Evolutionary conservation across 2,797 vertebrate species (phyloP).

Genomic region (Mastacembelus armatus): DNA sequence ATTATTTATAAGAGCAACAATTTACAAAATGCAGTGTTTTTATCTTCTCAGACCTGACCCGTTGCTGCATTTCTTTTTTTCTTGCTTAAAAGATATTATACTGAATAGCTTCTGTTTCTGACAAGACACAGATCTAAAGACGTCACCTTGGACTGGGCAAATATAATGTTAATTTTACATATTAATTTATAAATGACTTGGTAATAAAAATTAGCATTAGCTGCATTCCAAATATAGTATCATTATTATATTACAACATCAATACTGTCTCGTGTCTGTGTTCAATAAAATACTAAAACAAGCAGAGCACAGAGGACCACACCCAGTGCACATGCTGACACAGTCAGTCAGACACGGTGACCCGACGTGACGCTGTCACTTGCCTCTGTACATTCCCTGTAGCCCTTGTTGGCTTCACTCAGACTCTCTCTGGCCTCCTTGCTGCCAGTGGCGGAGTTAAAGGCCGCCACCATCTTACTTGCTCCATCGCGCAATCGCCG

Average conservation of each 20-base stretch:
- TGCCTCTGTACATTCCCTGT: slow-evolving; percentile 96
- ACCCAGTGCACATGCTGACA: neutral
- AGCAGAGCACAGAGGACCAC: neutral
- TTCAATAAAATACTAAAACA: neutral
- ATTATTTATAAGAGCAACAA: too few species aligned
- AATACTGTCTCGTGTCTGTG: neutral
- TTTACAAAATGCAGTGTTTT: too few species aligned
- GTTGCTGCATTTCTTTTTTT: neutral
- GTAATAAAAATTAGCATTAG: neutral
- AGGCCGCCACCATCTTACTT: slow-evolving; percentile 98
- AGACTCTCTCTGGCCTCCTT: slow-evolving; percentile 95
- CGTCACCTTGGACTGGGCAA: neutral
- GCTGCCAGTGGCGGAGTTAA: slow-evolving; percentile 91
- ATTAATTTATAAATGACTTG: neutral
- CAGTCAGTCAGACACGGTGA: neutral
- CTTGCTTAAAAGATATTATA: too few species aligned
- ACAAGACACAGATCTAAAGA: neutral
- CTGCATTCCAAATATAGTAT: too few species aligned
- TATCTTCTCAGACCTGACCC: neutral
- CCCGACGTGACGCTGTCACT: slow-evolving; percentile 46
- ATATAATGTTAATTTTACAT: too few species aligned
- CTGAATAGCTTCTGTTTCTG: neutral
- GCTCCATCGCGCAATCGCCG: slow-evolving; percentile 94
- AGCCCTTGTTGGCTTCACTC: slow-evolving; percentile 95
- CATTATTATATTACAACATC: too few species aligned